Conservation (phyloP, 2,797 vertebrate species). For the Discoglossus pictus region DNA sequence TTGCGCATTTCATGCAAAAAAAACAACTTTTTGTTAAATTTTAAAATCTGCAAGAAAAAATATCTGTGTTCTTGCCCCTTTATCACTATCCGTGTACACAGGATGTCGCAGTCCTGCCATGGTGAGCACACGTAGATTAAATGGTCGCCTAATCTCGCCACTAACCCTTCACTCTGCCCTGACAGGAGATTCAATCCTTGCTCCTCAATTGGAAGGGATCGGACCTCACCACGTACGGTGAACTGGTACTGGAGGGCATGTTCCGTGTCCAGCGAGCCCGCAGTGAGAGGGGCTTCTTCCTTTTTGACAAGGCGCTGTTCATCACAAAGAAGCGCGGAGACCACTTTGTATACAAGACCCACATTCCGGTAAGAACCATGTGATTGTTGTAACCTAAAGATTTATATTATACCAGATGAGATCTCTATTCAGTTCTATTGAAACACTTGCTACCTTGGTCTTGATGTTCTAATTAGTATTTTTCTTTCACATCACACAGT, state of each 20-base stretch:
- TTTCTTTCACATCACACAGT: constrained; percentile 70
- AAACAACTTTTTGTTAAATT: no score
- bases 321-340: constrained; percentile 93
- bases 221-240: constrained; percentile 89
- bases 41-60: no score
- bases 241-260: constrained; percentile 92
- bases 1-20: no score
- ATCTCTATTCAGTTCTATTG: neutral
- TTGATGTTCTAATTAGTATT: no score
- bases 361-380: constrained; percentile 79
- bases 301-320: constrained; percentile 90
- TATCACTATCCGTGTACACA: no score
- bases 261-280: constrained; percentile 89
- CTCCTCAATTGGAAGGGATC: constrained; percentile 95
- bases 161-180: neutral
- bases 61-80: no score
- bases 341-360: constrained; percentile 89
- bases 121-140: no score
- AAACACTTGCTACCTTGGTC: neutral
- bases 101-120: no score
- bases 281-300: constrained; percentile 90
- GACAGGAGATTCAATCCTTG: constrained; percentile 93
- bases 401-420: no score
- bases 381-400: no score
- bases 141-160: no score